Evolutionary conservation across 2,888 invertebrate genomes (phyloP).

Genomic region (Lutraria lutraria): DNA sequence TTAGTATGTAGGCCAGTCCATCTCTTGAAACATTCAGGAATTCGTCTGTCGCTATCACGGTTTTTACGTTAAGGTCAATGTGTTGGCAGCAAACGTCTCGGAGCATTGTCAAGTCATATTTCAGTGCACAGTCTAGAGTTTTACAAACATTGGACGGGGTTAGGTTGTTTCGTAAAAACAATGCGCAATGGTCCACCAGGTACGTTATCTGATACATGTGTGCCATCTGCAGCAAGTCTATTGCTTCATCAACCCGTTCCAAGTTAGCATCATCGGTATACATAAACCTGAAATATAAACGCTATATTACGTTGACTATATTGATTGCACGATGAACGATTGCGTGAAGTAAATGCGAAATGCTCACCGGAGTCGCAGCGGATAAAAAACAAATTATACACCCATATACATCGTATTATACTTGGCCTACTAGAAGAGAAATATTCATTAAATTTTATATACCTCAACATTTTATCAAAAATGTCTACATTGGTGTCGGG

Average conservation of each 20-base stretch:
- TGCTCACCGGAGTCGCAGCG: no score
- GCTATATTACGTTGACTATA: no score
- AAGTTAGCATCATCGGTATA: background rate
- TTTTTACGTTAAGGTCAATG: conserved; percentile 41
- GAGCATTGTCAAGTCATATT: conserved; percentile 14
- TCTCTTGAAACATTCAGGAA: conserved; percentile 36
- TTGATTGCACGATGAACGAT: no score
- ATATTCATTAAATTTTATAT: background rate
- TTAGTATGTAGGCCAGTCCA: conserved; percentile 29
- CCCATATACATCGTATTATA: no score
- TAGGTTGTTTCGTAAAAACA: conserved; percentile 7
- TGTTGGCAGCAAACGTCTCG: background rate
- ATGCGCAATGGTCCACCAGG: conserved; percentile 23
- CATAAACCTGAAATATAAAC: conserved; percentile 11
- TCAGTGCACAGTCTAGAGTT: conserved; percentile 29
- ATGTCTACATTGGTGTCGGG: conserved; percentile 23
- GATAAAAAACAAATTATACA: no score
- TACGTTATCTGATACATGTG: conserved; percentile 40
- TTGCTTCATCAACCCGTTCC: background rate
- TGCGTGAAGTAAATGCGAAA: no score
- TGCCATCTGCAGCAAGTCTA: background rate
- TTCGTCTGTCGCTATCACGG: conserved; percentile 30
- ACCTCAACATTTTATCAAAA: conserved; percentile 37
- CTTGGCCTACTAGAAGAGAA: no score
- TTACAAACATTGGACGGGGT: background rate